A percentile compares a stretch with the other conserved stretches of the same genome.
These are phyloP conservation scores for Drosophila neutralis DNA, from an alignment of 2,888 invertebrate species.

Conservation along the genomic window DNA sequence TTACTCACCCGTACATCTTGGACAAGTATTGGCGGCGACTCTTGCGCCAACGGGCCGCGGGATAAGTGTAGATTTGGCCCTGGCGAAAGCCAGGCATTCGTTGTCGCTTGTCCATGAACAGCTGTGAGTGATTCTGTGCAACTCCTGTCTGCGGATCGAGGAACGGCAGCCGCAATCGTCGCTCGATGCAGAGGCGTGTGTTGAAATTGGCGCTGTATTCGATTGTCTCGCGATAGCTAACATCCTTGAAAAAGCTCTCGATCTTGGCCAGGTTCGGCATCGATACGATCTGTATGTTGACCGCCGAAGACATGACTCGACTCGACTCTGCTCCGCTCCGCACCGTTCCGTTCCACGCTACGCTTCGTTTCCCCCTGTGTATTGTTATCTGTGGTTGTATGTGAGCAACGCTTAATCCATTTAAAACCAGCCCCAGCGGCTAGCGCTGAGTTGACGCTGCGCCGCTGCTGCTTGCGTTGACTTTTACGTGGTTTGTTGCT, in stretches of 20 bases:
- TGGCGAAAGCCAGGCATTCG: conserved; percentile 95
- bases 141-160: conserved; percentile 98
- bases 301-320: conserved; percentile 86
- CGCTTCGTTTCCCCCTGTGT: conserved; percentile 26
- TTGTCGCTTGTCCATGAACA: conserved; percentile 94
- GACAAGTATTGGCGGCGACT: conserved; percentile 93
- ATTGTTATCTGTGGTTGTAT: conserved; percentile 47
- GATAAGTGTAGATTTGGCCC: conserved; percentile 97
- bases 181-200: conserved; percentile 94
- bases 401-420: conserved; percentile 59
- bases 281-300: conserved; percentile 89
- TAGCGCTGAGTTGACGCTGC: conserved; percentile 57
- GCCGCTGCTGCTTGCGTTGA: conserved; percentile 59
- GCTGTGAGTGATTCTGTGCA: conserved; percentile 96
- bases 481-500: conserved; percentile 53
- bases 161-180: conserved; percentile 96
- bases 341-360: conserved; percentile 16
- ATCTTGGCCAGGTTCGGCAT: conserved; percentile 90
- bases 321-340: conserved; percentile 11
- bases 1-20: conserved; percentile 84
- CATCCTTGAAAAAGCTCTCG: conserved; percentile 93
- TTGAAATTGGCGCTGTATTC: conserved; percentile 98
- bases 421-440: conserved; percentile 60
- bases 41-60: conserved; percentile 95
- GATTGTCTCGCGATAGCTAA: conserved; percentile 95